Conservation (phyloP, 1,140 invertebrate genomes). For the Pachypeltis micranthus region DNA sequence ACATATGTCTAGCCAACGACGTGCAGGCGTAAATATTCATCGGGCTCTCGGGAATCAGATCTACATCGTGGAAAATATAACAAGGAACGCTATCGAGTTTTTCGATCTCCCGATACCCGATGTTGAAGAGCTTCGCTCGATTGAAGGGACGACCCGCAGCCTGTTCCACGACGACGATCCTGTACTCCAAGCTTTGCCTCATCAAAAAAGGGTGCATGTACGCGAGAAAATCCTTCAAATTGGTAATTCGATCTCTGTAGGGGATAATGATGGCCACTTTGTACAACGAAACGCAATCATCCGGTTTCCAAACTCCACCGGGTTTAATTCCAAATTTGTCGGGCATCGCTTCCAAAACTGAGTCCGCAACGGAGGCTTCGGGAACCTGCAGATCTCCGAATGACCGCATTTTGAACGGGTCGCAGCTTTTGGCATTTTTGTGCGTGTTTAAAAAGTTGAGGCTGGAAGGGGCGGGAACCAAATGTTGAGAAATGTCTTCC, state of each 20-base stretch:
- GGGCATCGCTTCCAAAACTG: slow-evolving; percentile 10
- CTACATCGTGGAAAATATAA: slow-evolving; percentile 90
- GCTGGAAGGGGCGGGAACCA: background rate
- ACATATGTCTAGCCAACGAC: slow-evolving; percentile 77
- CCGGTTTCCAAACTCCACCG: slow-evolving; percentile 60
- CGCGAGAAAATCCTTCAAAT: slow-evolving; percentile 67
- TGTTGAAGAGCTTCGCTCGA: slow-evolving; percentile 84
- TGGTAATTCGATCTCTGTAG: slow-evolving; percentile 68
- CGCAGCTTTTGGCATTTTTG: background rate
- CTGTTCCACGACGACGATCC: slow-evolving; percentile 87
- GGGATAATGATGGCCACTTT: slow-evolving; percentile 79
- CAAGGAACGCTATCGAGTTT: slow-evolving; percentile 62
- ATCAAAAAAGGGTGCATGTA: slow-evolving; percentile 86
- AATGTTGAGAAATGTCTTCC: slow-evolving; percentile 17
- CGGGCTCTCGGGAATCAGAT: slow-evolving; percentile 78
- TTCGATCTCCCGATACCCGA: slow-evolving; percentile 68
- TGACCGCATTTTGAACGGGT: background rate
- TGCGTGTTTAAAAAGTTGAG: background rate
- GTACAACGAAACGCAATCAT: slow-evolving; percentile 56
- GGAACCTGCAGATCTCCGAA: background rate
- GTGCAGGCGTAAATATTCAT: slow-evolving; percentile 88
- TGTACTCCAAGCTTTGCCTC: slow-evolving; percentile 71
- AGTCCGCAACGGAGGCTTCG: slow-evolving; percentile 3
- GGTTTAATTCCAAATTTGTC: slow-evolving; percentile 25
- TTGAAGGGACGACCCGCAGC: slow-evolving; percentile 68